Evolutionary conservation across 1,140 invertebrate species (phyloP), one percentile per base, ranked within the genome.

Genomic region (Monomorium pharaonis): DNA sequence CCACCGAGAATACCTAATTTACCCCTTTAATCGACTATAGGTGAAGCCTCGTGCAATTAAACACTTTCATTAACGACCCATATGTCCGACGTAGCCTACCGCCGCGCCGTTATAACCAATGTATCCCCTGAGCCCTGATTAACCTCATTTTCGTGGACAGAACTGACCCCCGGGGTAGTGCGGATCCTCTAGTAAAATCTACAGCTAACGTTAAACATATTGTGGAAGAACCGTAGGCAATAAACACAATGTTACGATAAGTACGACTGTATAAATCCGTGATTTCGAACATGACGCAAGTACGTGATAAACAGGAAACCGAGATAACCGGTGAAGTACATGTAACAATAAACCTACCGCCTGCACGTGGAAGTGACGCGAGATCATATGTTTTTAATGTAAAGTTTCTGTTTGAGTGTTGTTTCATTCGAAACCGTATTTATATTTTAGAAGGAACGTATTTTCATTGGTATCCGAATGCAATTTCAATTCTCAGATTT

Each of bases 51-150:
- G n/a, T 0, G 85, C 60, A 16, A 84, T 87, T 60, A 87, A 88
- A 51, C 60, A 60, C 51, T 58, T 70, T 87, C 67, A 87, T 88
- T 87, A 87, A 88, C 69, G 56, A 69, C 67, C 33, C 30, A 21
- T 69, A n/a, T 44, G 27, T 63, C 42, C 51, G n/a, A 42, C 51
- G 63, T 65, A 21, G 30, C 33, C 63, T 37, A 62, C 63, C 30
- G 42, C 27, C n/a, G 47, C n/a, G 47, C 7, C 21, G 30, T 65
- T 47, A 51, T 81, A 67, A 88, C 49, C 27, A 42, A 86, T 54
- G 49, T 63, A 75, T 87, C 86, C 69, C 86, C 16, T 3, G 65
- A 44, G 70, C 51, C n/a, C 30, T 62, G 21, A 86, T 67, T 44
- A 49, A 62, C 42, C 16, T 10, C 77, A n/a, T 49, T 81, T 58